Evolutionary conservation across 2,888 invertebrate species (phyloP), one percentile per base, ranked within the genome.

Genomic region (Parapristionchus giblindavisi): DNA sequence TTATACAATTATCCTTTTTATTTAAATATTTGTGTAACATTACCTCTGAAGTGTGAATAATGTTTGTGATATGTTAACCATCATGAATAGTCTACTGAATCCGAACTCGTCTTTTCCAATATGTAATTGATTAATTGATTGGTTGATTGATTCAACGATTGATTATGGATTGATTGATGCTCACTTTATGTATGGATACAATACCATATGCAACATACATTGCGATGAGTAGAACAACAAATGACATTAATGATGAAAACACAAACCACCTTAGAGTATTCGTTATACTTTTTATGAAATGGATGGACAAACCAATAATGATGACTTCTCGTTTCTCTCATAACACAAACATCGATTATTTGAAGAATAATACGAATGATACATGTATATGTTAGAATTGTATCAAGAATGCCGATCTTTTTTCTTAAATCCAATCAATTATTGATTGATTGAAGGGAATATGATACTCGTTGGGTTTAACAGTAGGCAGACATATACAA

Each of bases 301-400:
- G 43, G 43, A 43, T 14, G 17, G 43, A 27, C 63, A 17, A 8
- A 65, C 63, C 63, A 65, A 65, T 65, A 43, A 29, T 43, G 43
- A 14, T 40, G 40, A 2, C 43, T 29, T 40, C 63, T 43, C 1
- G 29, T 43, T 24, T 65, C 63, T 21, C 63, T 65, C 63, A 65
- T 65, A 4, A 43, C 63, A 65, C 63, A 65, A 36, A 65, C 36
- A 65, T 65, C 63, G 0, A 43, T 43, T 29, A 65, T 43, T 65
- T 65, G 63, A 29, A 65, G 63, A n/a, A 65, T 43, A 4, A 65
- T 29, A 29, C 63, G 3, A 3, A 61, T 32, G 14, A 61, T 27
- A 5, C 63, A 65, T 32, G 63, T 43, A 29, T 65, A 43, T 1
- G 63, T 43, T 17, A 65, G 40, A 6, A 65, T 14, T 24, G 40